phyloP scores from a whole-genome alignment of 2,797 vertebrate genomes.

The Ispidina picta region DNA sequence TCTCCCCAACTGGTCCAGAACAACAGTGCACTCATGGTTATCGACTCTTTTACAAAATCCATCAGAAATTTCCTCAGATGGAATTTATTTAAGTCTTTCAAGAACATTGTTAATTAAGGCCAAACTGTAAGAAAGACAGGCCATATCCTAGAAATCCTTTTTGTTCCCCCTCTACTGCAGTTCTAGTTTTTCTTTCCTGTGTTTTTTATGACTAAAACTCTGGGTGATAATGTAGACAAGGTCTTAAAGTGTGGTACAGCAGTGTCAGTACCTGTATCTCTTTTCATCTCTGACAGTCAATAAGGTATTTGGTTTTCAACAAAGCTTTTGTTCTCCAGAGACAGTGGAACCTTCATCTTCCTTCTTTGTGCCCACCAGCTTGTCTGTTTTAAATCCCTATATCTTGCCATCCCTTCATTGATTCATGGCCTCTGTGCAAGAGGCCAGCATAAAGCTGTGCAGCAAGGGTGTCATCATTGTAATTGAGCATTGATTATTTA shows the following conservation, averaged over 20 bases:
- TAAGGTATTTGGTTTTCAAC: neutral
- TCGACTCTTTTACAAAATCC: neutral
- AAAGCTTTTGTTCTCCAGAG: neutral
- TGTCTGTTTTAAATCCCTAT: neutral
- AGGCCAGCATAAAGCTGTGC: neutral
- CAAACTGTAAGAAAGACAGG: neutral
- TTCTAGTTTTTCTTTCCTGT: neutral
- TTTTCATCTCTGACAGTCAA: neutral
- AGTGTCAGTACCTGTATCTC: neutral
- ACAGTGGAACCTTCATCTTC: neutral
- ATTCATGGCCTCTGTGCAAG: neutral
- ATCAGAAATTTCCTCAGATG: neutral
- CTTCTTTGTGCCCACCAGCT: neutral
- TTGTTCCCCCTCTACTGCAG: neutral
- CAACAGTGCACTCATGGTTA: neutral
- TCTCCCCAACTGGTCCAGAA: neutral
- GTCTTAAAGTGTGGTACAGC: neutral
- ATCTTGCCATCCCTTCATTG: neutral
- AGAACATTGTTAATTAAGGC: neutral
- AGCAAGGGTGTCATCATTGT: neutral
- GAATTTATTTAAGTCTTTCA: neutral
- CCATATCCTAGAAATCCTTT: neutral
- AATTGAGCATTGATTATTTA: constrained; percentile 59
- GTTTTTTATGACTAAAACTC: neutral
- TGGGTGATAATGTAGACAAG: neutral